Evolutionary conservation across 2,888 invertebrate genomes (phyloP), one percentile per base, ranked within the genome.

Genomic region (Frankliniella fusca): DNA sequence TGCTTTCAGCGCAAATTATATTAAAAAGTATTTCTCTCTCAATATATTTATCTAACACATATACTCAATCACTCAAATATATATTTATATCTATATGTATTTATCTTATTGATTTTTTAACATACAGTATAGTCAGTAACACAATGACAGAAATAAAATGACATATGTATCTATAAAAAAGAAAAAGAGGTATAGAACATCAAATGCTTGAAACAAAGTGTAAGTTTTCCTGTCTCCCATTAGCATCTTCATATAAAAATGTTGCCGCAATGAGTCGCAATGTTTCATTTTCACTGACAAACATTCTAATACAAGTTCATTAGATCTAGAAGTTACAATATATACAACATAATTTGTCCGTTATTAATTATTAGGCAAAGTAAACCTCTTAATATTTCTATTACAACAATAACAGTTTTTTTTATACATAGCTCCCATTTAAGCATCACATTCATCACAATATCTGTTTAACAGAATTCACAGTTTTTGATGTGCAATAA

Each of bases 381-480:
- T 76, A 76, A 76, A 76, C 70, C 27, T 76, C 23, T 76, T 76
- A 23, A 76, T 23, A 76, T 27, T 23, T 76, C 27, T 27, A 76
- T 12, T 23, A 76, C 27, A 76, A 76, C 70, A 76, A 76, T 76
- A 76, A 76, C 27, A 76, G 70, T 76, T 8, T 76, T 76, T 12
- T 27, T 76, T 76, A 76, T 76, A 76, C 27, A 27, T 76, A 76
- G 70, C 70, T 76, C 27, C 70, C 70, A 76, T 23, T 76, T 27
- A 23, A 54, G n/a, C 70, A 76, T 76, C 70, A 76, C 70, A 76
- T 76, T 27, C 70, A 76, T 76, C 70, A 76, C 70, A 76, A 23
- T 76, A 27, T 76, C 70, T 76, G 70, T 76, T 76, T 27, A 76
- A 76, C 70, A 76, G 70, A 76, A 76, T 76, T 76, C 70, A 76